A percentile compares a stretch with the other conserved stretches of the same genome.
Evolutionary conservation across 1,140 invertebrate species (phyloP).

Genomic region (Heliconius nattereri): DNA sequence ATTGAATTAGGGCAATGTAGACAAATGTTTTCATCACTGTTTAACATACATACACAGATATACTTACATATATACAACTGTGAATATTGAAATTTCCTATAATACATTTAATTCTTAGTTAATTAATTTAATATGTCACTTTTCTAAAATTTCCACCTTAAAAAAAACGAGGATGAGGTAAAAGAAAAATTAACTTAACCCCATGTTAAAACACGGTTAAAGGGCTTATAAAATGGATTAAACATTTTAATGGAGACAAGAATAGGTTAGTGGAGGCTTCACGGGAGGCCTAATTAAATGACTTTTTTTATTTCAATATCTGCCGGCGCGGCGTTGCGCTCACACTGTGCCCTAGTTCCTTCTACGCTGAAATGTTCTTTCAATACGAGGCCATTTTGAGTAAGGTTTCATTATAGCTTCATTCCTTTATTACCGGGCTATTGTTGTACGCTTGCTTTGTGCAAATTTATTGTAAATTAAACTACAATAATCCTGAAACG

Average conservation of each 20-base stretch:
- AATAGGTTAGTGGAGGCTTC: conserved; percentile 32
- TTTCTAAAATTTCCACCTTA: too few species aligned
- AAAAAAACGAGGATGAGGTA: neutral
- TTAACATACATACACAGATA: neutral
- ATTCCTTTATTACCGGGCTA: conserved; percentile 42
- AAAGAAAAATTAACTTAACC: neutral
- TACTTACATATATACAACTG: too few species aligned
- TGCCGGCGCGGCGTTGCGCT: conserved; percentile 5
- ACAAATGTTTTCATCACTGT: neutral
- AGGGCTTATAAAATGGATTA: conserved; percentile 12
- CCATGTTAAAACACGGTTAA: neutral
- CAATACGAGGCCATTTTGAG: conserved; percentile 56
- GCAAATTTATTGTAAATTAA: conserved; percentile 58
- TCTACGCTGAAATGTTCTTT: conserved; percentile 44
- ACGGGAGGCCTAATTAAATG: conserved; percentile 36
- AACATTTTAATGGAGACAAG: conserved; percentile 31
- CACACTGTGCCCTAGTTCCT: conserved; percentile 45
- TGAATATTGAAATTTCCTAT: neutral
- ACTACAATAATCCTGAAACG: conserved; percentile 24
- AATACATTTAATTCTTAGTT: neutral
- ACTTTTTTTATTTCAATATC: conserved; percentile 30
- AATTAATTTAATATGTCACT: too few species aligned
- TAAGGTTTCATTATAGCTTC: conserved; percentile 54
- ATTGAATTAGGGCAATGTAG: conserved; percentile 6
- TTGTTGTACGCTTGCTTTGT: conserved; percentile 54